Base-by-base conservation (phyloP, 2,797 vertebrate genomes). In the Menidia menidia region DNA sequence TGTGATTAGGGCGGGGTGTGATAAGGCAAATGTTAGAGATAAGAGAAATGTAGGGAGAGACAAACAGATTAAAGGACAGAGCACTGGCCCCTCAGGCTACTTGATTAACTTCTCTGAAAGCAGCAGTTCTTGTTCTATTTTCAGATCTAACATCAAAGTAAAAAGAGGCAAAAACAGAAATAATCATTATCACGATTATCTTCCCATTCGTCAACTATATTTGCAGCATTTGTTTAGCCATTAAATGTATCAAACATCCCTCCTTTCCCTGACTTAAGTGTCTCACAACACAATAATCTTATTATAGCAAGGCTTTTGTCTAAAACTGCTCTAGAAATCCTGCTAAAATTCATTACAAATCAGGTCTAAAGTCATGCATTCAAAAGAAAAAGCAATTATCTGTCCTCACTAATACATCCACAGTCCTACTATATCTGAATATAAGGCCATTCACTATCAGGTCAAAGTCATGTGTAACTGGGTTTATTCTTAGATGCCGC, bases 41-140 rank as follows among this genome's bases (percentile, higher is more conserved):
- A 42, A 73, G 67, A 72, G 77, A 68, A 75, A 75, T 59, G 57
- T 72, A 64, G 68, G 71, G 57, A 7, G 71, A 86, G 79, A 88
- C 64, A 82, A 71, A 64, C 73, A 85, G 60, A 81, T 83, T 50
- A 85, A 91, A 85, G 77, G 66, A 83, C 54, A 60, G 74, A 80
- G 77, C 76, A 70, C 60, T 59, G 73, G 77, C 74, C 78, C 71
- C 72, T 65, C 51, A 2, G 73, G 75, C 81, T 60, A 64, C 78
- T 68, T 84, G 77, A 88, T 89, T 83, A 81, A 83, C 74, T 77
- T 75, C 77, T 84, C 71, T 73, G 73, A 85, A 86, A 80, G 72
- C 71, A 64, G 70, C 81, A 33, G 55, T 55, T 43, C 60, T 74
- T 48, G 11, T 75, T 81, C 78, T 88, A 76, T 83, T 88, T 81